These are phyloP conservation scores for Saturnia pavonia DNA, from an alignment of 2,888 invertebrate genomes.

Conservation along the genomic window DNA sequence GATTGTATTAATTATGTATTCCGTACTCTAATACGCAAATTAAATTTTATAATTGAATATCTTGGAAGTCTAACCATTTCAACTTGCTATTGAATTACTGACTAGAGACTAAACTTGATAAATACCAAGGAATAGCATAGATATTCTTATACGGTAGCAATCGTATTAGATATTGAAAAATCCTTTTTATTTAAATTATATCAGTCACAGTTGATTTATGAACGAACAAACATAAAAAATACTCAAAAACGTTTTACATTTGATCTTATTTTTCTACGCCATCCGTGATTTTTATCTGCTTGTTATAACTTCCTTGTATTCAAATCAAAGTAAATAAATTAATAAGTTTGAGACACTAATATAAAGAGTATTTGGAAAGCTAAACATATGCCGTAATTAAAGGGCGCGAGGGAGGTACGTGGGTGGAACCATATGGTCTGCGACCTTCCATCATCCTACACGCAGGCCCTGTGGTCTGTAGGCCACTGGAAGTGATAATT, in stretches of 20 bases:
- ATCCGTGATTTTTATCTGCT: no score
- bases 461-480: slow-evolving; percentile 43
- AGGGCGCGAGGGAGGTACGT: slow-evolving; percentile 57
- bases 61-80: no score
- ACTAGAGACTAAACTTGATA: not conserved
- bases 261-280: no score
- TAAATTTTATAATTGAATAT: no score
- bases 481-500: slow-evolving; percentile 37
- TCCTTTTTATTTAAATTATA: not conserved
- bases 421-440: slow-evolving; percentile 60
- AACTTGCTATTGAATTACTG: not conserved
- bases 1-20: no score
- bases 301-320: no score
- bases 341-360: not conserved
- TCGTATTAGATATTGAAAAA: not conserved
- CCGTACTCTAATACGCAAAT: no score
- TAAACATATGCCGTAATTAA: slow-evolving; percentile 22
- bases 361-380: not conserved
- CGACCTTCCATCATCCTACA: slow-evolving; percentile 57
- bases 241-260: not conserved
- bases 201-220: not conserved
- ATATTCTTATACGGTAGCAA: not conserved
- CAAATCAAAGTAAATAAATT: not conserved
- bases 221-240: not conserved
- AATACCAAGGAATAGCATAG: no score